Evolutionary conservation across 1,140 invertebrate species (phyloP).

Genomic region (Ectropis grisescens): DNA sequence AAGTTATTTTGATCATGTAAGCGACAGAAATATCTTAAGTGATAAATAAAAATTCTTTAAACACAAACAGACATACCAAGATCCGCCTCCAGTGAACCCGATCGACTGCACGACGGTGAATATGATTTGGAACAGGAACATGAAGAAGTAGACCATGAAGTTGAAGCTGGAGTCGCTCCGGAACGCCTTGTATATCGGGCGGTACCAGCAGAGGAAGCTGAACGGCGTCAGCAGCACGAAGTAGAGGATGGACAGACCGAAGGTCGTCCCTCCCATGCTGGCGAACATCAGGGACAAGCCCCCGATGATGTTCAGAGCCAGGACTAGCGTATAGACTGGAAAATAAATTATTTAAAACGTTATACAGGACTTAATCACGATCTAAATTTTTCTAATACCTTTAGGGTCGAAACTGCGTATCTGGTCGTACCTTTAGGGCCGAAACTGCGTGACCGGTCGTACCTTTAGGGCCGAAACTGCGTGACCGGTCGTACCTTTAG

Average conservation of each 20-base stretch:
- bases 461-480: too few relatives aligned
- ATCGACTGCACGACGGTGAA: constrained; percentile 90
- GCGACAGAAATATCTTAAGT: too few relatives aligned
- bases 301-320: constrained; percentile 90
- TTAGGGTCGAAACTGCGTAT: too few relatives aligned
- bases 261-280: constrained; percentile 78
- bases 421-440: too few relatives aligned
- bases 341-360: constrained; percentile 45
- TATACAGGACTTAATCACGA: too few relatives aligned
- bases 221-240: constrained; percentile 94
- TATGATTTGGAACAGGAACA: constrained; percentile 98
- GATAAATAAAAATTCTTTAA: too few relatives aligned
- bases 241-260: constrained; percentile 92
- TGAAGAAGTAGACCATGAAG: constrained; percentile 99
- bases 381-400: too few relatives aligned
- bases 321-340: constrained; percentile 89
- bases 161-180: constrained; percentile 98
- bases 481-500: too few relatives aligned
- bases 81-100: constrained; percentile 83
- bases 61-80: too few relatives aligned
- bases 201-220: constrained; percentile 97
- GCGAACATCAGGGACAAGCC: constrained; percentile 80
- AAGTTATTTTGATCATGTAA: too few relatives aligned
- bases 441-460: too few relatives aligned
- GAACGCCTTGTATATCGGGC: constrained; percentile 79